Evolutionary conservation across 1,140 invertebrate species (phyloP), one percentile per base, ranked within the genome.

Genomic region (Adelges cooleyi): DNA sequence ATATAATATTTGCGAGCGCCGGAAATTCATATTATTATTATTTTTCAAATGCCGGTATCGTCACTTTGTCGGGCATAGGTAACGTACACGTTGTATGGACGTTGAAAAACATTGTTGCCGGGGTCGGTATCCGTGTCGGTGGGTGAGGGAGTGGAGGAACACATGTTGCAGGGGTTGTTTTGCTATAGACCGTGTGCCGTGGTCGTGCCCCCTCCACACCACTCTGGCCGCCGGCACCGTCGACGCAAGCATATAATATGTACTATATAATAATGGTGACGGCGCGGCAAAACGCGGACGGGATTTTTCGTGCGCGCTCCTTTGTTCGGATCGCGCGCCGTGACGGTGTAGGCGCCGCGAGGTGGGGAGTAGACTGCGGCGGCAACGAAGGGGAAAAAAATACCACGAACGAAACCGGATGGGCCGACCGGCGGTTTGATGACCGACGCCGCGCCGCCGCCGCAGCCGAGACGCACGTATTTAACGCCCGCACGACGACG

Each of bases 111-210:
- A n/a, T n/a, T n/a, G n/a, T 33, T 6, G 29, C 29, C 29, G 29
- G 29, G 29, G 29, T 33, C 29, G 29, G 5, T 33, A 11, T 33
- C 5, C 5, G 29, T 33, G 5, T 33, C 29, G 29, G 29, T 11
- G 29, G 11, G 11, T 6, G 11, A 5, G 29, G 29, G 29, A 11
- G 44, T 15, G 23, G 38, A 54, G 38, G 23, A 29, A 29, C 42
- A 46, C 54, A 62, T 33, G 54, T 62, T 46, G 54, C 54, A 20
- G 54, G 54, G 54, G 54, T 62, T 46, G 54, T 62, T 46, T 62
- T 42, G 33, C n/a, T n/a, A n/a, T n/a, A n/a, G n/a, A n/a, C n/a
- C n/a, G n/a, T n/a, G n/a, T n/a, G n/a, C n/a, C n/a, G n/a, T n/a
- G n/a, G n/a, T n/a, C n/a, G n/a, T n/a, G n/a, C 29, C 29, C 29